A percentile compares a stretch with the other conserved stretches of the same genome.
These are phyloP conservation scores for Tauraco hartlaubi DNA, from an alignment of 2,797 vertebrate species.

Conservation along the genomic window DNA sequence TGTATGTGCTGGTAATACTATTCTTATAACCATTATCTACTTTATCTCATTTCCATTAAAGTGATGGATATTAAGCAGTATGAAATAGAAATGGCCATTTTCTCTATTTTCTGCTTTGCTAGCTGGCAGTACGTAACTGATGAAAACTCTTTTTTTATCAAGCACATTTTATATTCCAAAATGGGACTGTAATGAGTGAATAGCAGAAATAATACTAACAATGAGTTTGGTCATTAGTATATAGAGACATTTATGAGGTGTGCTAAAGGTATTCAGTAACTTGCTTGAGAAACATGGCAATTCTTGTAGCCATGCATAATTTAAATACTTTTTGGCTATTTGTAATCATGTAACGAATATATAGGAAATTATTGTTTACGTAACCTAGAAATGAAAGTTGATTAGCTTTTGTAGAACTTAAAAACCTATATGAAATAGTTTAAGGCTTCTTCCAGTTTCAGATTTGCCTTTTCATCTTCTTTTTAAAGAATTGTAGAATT, in stretches of 20 bases:
- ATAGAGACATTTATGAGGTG: not conserved
- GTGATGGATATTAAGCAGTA: constrained; percentile 65
- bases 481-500: not conserved
- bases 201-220: not conserved
- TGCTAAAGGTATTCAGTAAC: not conserved
- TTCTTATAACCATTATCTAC: constrained; percentile 60
- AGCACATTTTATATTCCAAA: not conserved
- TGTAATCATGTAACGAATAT: not conserved
- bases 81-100: constrained; percentile 54
- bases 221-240: not conserved
- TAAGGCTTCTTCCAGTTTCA: not conserved
- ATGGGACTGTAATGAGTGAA: not conserved
- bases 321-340: not conserved
- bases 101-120: constrained; percentile 64
- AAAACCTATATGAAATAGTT: not conserved
- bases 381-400: not conserved
- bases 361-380: not conserved
- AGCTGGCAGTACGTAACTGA: not conserved
- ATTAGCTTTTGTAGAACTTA: not conserved
- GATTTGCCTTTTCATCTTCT: not conserved
- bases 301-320: not conserved
- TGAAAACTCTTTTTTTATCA: constrained; percentile 34
- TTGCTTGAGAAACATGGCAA: not conserved
- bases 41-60: constrained; percentile 72
- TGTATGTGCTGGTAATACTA: constrained; percentile 46